phyloP scores from a whole-genome alignment of 1,140 invertebrate genomes.

The Solenopsis invicta region DNA sequence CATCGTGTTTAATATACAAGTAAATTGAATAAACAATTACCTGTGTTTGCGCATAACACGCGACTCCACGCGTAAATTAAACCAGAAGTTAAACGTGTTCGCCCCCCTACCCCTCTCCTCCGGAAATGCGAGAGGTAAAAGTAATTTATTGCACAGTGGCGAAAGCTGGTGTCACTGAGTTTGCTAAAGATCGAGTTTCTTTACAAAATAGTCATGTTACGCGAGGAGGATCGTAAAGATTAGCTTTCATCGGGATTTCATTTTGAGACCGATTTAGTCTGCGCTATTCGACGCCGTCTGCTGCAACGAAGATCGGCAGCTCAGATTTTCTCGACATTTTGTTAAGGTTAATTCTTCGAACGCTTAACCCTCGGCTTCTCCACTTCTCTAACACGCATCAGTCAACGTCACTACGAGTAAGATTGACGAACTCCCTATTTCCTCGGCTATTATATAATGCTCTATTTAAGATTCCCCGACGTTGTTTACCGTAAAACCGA shows the following conservation, averaged over 20 bases:
- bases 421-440: conserved; percentile 24
- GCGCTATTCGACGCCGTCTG: background rate
- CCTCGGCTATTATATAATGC: background rate
- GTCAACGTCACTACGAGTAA: conserved; percentile 33
- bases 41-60: background rate
- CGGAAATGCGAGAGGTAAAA: background rate
- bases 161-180: background rate
- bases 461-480: background rate
- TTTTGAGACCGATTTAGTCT: background rate
- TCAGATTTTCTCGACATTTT: conserved; percentile 11
- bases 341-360: background rate
- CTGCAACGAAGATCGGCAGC: background rate
- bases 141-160: background rate
- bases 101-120: no score
- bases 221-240: background rate
- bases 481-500: background rate
- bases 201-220: background rate
- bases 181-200: conserved; percentile 15
- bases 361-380: background rate
- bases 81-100: background rate
- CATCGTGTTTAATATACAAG: conserved; percentile 26
- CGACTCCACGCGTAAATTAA: background rate
- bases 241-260: conserved; percentile 18
- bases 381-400: conserved; percentile 19
- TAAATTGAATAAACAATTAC: conserved; percentile 39